Evolutionary conservation across 2,113 vertebrate species (phyloP).

Genomic region (Oryzias melastigma): DNA sequence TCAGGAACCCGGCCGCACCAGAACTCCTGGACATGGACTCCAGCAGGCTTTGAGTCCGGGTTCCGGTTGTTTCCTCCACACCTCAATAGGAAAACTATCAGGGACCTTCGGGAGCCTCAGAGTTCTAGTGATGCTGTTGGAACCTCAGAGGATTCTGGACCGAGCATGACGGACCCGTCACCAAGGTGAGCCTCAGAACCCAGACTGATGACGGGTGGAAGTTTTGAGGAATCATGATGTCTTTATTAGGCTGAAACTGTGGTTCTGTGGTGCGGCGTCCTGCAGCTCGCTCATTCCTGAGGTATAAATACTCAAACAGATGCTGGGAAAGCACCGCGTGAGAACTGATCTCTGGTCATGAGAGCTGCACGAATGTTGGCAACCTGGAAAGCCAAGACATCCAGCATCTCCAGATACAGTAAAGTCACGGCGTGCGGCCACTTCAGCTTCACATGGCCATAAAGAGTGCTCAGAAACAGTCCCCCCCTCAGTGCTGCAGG

Average conservation of each 20-base stretch:
- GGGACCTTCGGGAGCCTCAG: constrained; percentile 11
- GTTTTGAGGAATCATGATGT: background rate
- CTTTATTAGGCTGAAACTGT: no score
- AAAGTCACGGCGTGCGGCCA: constrained; percentile 22
- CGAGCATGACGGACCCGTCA: constrained; percentile 54
- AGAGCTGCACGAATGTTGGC: constrained; percentile 63
- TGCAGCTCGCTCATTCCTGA: constrained; percentile 36
- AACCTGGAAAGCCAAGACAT: constrained; percentile 48
- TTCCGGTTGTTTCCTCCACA: constrained; percentile 20
- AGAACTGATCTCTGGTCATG: constrained; percentile 69
- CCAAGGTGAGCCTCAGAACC: constrained; percentile 52
- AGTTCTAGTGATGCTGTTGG: constrained; percentile 23
- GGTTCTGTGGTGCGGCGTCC: background rate
- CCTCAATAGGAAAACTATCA: background rate
- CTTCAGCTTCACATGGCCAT: background rate
- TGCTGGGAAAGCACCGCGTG: constrained; percentile 74
- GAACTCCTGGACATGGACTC: constrained; percentile 57
- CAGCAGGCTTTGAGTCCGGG: constrained; percentile 55
- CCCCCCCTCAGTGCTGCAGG: no score
- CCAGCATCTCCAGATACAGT: constrained; percentile 51
- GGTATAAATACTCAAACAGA: constrained; percentile 74
- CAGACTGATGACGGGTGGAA: background rate
- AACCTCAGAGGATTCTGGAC: constrained; percentile 27
- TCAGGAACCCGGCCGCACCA: constrained; percentile 46
- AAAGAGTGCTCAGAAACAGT: background rate